These are phyloP conservation scores for Drosophila dives DNA, from an alignment of 2,888 invertebrate species.

Conservation along the genomic window DNA sequence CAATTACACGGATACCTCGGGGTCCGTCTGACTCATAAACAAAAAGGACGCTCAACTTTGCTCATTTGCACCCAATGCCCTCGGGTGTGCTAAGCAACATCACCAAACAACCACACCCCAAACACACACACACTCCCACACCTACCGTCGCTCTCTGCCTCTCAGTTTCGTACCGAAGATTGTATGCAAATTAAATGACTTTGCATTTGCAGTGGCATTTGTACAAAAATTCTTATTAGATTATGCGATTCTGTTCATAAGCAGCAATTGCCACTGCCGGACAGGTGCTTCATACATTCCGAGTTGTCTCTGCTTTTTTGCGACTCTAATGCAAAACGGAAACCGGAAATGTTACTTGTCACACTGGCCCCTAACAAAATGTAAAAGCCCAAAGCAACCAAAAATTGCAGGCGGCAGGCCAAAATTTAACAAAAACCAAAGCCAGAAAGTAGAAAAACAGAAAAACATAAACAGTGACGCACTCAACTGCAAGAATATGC, in stretches of 20 bases:
- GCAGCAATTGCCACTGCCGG: slow-evolving; percentile 12
- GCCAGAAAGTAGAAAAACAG: slow-evolving; percentile 35
- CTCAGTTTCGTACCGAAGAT: slow-evolving; percentile 35
- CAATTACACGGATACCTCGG: slow-evolving; percentile 20
- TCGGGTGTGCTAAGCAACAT: slow-evolving; percentile 39
- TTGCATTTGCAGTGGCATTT: slow-evolving; percentile 43
- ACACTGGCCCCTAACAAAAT: slow-evolving; percentile 44
- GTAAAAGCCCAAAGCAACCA: slow-evolving; percentile 2
- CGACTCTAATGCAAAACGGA: slow-evolving; percentile 63
- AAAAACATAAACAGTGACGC: slow-evolving; percentile 1
- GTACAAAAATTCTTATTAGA: slow-evolving; percentile 37
- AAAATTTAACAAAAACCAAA: neutral
- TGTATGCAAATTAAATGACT: slow-evolving; percentile 65
- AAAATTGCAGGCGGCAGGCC: slow-evolving; percentile 57
- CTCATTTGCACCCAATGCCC: slow-evolving; percentile 71
- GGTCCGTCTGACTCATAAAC: slow-evolving; percentile 57
- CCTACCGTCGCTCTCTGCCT: neutral
- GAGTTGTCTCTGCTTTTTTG: neutral
- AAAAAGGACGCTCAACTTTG: slow-evolving; percentile 57
- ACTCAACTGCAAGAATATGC: neutral
- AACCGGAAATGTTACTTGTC: slow-evolving; percentile 67
- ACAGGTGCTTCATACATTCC: neutral
- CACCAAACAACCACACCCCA: neutral
- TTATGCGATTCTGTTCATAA: slow-evolving; percentile 15
- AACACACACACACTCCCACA: neutral